Base-by-base conservation (phyloP, 2,113 vertebrate genomes). In the Grammomys dolichurus region DNA sequence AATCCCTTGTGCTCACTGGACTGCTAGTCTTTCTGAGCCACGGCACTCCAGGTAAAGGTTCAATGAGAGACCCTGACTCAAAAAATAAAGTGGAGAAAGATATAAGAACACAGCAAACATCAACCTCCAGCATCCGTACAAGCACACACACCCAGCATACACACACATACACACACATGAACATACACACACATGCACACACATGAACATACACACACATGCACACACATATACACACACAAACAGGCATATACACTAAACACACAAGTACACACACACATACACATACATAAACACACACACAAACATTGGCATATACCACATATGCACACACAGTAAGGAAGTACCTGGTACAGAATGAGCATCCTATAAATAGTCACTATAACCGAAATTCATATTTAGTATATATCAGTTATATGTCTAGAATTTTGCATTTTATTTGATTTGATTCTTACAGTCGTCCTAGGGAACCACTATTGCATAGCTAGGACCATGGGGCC, bases 381-480 rank as follows among this genome's bases (percentile, higher is more conserved):
- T 69, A 70, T n/a, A 14, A 70, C 0, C 56, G 51, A 84, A 70
- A 89, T 89, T 51, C 12, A 88, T 2, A 70, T 12, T 67, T 72
- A 67, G 24, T 76, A 43, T 31, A 58, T 85, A 46, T 11, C 73
- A 82, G 46, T 22, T 75, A 13, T 58, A 17, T 70, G 60, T 10
- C 22, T 78, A 13, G 24, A 17, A n/a, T 70, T 93, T 51, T 65
- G 7, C 48, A 73, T 89, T 90, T 91, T n/a, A 94, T 84, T 87
- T 77, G 48, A 28, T 40, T 92, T 91, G 51, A 48, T 72, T 75
- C 22, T 78, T 95, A 1, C 19, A 88, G 36, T 51, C 20, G 87
- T 10, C 20, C n/a, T 54, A n/a, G 2, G 12, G 5, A 19, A n/a
- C 56, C 60, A 86, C 0, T 89, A 7, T 91, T 89, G 89, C 80